phyloP scores from a whole-genome alignment of 1,140 invertebrate genomes.

The Choristoneura fumiferana region DNA sequence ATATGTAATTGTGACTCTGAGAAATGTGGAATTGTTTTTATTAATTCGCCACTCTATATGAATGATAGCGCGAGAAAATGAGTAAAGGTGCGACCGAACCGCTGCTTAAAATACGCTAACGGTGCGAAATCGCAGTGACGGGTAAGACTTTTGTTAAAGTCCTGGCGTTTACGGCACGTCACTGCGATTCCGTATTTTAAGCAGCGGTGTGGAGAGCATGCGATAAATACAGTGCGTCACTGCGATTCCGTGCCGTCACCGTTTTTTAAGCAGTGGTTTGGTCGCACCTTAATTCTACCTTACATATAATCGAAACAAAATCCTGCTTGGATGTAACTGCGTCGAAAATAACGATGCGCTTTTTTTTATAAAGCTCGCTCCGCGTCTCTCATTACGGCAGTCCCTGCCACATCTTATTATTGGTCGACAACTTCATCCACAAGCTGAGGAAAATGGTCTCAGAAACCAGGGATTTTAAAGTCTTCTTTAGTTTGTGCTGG shows the following conservation, averaged over 20 bases:
- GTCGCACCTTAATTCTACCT: no score
- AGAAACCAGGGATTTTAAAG: slow-evolving; percentile 27
- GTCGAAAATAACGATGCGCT: slow-evolving; percentile 45
- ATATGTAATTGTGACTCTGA: slow-evolving; percentile 34
- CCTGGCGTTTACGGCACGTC: no score
- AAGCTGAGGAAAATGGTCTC: slow-evolving; percentile 22
- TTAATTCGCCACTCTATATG: slow-evolving; percentile 7
- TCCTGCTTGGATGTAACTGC: slow-evolving; percentile 21
- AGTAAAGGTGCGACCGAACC: no score
- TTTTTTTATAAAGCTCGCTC: slow-evolving; percentile 46
- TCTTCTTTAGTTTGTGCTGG: slow-evolving; percentile 24
- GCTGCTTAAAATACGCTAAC: no score
- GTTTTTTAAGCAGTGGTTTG: no score
- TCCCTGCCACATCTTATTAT: slow-evolving; percentile 60
- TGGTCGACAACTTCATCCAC: slow-evolving; percentile 29
- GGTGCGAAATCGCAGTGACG: no score
- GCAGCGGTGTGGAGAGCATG: no score
- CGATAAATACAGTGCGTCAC: no score
- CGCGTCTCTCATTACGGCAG: slow-evolving; percentile 57
- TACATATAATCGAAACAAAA: slow-evolving; percentile 24
- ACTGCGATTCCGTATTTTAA: no score
- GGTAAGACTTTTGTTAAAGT: no score
- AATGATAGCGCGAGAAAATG: slow-evolving; percentile 5
- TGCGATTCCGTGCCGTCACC: no score
- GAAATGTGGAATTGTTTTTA: slow-evolving; percentile 15